A percentile compares a stretch with the other conserved stretches of the same genome.
Conservation (phyloP, 2,113 vertebrate genomes). For the Ramphastos sulfuratus region DNA sequence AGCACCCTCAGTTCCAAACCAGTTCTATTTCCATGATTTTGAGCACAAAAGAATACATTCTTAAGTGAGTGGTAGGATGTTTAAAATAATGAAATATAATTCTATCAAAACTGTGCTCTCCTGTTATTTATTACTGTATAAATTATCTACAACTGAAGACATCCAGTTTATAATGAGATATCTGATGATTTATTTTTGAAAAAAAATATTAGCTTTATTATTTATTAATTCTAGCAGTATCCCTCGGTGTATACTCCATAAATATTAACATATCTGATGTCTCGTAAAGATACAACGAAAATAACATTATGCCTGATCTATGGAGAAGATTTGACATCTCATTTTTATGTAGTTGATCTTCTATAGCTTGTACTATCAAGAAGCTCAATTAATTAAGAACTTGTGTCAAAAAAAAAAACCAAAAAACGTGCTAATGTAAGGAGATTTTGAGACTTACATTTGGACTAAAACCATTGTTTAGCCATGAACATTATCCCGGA, state of each 20-base stretch:
- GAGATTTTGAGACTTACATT: not conserved
- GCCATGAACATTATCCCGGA: not conserved
- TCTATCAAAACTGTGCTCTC: slow-evolving; percentile 23
- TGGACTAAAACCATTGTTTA: not conserved
- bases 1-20: not conserved
- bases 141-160: slow-evolving; percentile 57
- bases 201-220: slow-evolving; percentile 77
- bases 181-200: slow-evolving; percentile 72
- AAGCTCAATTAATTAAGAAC: slow-evolving; percentile 66
- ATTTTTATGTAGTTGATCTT: slow-evolving; percentile 59
- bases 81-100: slow-evolving; percentile 57
- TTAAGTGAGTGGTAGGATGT: slow-evolving; percentile 1
- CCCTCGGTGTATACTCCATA: slow-evolving; percentile 70
- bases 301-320: slow-evolving; percentile 51
- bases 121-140: slow-evolving; percentile 70
- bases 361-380: slow-evolving; percentile 48
- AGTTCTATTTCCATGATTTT: not conserved
- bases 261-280: slow-evolving; percentile 76
- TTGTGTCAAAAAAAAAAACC: slow-evolving; percentile 11
- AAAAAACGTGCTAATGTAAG: not conserved
- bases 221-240: slow-evolving; percentile 77
- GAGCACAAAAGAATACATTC: not conserved
- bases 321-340: slow-evolving; percentile 34
- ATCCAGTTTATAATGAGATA: slow-evolving; percentile 61
- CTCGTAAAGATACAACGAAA: slow-evolving; percentile 45